Conservation (phyloP, 2,888 invertebrate species). For the Actias luna region DNA sequence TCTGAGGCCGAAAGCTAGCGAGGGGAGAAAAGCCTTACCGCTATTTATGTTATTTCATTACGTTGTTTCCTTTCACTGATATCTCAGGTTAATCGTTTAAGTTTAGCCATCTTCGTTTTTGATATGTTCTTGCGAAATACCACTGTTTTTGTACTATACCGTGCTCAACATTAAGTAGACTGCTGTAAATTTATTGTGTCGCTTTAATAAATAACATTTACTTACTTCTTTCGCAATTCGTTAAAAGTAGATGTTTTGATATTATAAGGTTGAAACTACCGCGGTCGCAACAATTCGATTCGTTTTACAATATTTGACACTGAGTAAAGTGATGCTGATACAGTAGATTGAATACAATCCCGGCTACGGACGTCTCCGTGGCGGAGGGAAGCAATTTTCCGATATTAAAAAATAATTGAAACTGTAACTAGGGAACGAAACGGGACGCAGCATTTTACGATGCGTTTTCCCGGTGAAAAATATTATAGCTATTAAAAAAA, state of each 20-base stretch:
- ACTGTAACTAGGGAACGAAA: slow-evolving; percentile 21
- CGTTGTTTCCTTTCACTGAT: too few relatives aligned
- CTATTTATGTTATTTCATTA: too few relatives aligned
- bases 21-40: too few relatives aligned
- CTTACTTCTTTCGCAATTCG: too few relatives aligned
- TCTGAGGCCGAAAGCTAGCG: too few relatives aligned
- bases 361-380: background rate
- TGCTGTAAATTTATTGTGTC: too few relatives aligned
- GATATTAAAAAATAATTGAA: slow-evolving; percentile 30
- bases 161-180: too few relatives aligned
- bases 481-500: slow-evolving; percentile 15
- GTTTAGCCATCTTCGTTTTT: too few relatives aligned
- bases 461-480: slow-evolving; percentile 22
- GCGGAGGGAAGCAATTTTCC: slow-evolving; percentile 24
- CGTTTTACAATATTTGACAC: background rate
- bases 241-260: background rate
- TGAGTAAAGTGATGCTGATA: slow-evolving; percentile 23
- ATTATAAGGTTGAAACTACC: background rate
- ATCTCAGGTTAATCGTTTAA: too few relatives aligned
- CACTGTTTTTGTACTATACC: too few relatives aligned
- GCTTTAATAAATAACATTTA: background rate
- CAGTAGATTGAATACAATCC: slow-evolving; percentile 15
- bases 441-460: slow-evolving; percentile 27
- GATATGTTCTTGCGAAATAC: too few relatives aligned
- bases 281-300: background rate